These are phyloP conservation scores for Argya squamiceps DNA, from an alignment of 2,797 vertebrate genomes.

Conservation along the genomic window DNA sequence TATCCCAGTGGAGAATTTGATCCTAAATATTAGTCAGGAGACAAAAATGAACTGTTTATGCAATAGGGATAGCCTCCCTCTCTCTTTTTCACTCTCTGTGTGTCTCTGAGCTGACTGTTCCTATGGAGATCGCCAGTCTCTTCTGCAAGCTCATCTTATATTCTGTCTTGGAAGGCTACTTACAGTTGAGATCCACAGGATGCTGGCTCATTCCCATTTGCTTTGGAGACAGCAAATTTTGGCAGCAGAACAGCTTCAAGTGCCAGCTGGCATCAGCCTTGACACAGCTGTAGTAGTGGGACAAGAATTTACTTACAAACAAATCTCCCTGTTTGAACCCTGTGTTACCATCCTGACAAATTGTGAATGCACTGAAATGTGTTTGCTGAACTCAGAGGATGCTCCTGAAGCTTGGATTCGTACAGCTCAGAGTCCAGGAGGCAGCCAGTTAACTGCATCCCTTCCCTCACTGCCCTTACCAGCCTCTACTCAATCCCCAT, in stretches of 20 bases:
- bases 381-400: neutral
- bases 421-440: neutral
- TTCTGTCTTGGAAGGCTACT: neutral
- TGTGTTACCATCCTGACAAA: neutral
- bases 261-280: constrained; percentile 7
- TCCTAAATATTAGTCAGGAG: constrained; percentile 60
- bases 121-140: neutral
- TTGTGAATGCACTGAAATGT: neutral
- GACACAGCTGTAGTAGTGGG: constrained; percentile 31
- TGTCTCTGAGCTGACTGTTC: neutral
- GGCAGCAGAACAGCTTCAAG: neutral
- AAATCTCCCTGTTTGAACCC: constrained; percentile 3
- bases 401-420: neutral
- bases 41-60: constrained; percentile 58
- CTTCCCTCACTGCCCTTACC: neutral
- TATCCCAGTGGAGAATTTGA: constrained; percentile 48
- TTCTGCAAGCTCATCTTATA: constrained; percentile 12
- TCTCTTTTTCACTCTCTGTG: neutral
- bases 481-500: neutral
- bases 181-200: neutral
- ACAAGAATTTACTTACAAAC: constrained; percentile 52
- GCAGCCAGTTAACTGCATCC: neutral
- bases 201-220: neutral
- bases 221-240: constrained; percentile 10
- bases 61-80: neutral